Percentiles rank a stretch among this genome's conserved stretches.
Conservation (phyloP, 2,888 invertebrate genomes). For the Lingula anatina region DNA sequence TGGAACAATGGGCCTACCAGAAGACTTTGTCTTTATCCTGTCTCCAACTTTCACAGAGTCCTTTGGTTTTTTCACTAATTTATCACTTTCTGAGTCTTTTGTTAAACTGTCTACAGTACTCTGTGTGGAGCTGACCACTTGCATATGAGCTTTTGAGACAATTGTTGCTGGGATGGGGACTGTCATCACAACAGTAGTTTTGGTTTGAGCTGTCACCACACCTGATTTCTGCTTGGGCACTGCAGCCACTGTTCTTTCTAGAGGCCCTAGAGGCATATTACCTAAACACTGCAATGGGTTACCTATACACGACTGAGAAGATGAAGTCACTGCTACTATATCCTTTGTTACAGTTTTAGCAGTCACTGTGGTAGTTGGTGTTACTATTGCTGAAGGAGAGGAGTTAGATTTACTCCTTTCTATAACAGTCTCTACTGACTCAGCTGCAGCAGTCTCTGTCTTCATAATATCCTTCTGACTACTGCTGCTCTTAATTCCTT, state of each 20-base stretch:
- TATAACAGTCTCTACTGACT: no score
- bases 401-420: no score
- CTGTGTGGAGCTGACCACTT: no score
- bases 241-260: constrained; percentile 5
- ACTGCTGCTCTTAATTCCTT: no score
- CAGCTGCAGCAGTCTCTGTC: no score
- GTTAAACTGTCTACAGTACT: no score
- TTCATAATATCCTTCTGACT: no score
- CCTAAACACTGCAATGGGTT: constrained; percentile 4
- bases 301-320: constrained; percentile 7
- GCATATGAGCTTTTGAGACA: no score
- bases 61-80: constrained; percentile 29
- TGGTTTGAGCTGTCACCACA: constrained; percentile 10
- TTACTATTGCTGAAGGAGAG: constrained; percentile 12
- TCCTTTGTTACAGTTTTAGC: background rate
- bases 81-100: no score
- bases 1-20: constrained; percentile 43
- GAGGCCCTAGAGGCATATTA: no score
- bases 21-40: constrained; percentile 11
- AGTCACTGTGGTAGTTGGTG: constrained; percentile 13
- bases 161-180: no score
- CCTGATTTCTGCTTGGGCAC: constrained; percentile 5
- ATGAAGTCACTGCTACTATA: constrained; percentile 2
- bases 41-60: constrained; percentile 25
- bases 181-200: no score